phyloP scores from a whole-genome alignment of 2,888 invertebrate genomes.

The Tipula helvola region DNA sequence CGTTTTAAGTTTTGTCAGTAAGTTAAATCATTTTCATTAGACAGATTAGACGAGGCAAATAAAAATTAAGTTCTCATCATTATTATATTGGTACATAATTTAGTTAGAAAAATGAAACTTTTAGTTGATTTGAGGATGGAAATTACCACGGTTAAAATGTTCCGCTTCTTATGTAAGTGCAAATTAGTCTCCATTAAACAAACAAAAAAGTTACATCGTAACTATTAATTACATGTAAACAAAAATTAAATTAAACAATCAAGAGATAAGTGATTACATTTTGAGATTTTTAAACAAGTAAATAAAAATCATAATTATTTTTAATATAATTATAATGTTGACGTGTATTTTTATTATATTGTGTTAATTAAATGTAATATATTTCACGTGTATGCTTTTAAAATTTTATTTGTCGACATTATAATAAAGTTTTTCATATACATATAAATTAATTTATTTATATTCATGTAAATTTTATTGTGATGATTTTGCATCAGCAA shows the following conservation, averaged over 20 bases:
- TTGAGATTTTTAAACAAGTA: neutral
- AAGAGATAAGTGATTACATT: neutral
- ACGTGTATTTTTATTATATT: neutral
- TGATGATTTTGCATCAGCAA: neutral
- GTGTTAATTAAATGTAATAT: neutral
- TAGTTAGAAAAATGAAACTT: neutral
- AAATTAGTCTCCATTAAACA: neutral
- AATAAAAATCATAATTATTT: neutral
- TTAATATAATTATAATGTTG: neutral
- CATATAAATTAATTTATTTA: neutral
- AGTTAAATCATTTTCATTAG: neutral
- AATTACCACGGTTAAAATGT: neutral
- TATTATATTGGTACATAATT: neutral
- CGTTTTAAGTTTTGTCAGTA: neutral
- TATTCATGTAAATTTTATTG: neutral
- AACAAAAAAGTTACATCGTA: neutral
- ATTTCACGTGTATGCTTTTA: neutral
- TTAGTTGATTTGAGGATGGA: neutral
- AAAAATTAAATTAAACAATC: neutral
- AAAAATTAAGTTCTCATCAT: neutral
- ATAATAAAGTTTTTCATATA: neutral
- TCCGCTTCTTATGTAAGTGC: neutral
- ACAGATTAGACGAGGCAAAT: neutral
- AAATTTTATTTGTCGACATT: neutral
- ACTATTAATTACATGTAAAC: neutral